These are phyloP conservation scores for Zeus faber DNA, from an alignment of 2,113 vertebrate genomes.

Conservation along the genomic window DNA sequence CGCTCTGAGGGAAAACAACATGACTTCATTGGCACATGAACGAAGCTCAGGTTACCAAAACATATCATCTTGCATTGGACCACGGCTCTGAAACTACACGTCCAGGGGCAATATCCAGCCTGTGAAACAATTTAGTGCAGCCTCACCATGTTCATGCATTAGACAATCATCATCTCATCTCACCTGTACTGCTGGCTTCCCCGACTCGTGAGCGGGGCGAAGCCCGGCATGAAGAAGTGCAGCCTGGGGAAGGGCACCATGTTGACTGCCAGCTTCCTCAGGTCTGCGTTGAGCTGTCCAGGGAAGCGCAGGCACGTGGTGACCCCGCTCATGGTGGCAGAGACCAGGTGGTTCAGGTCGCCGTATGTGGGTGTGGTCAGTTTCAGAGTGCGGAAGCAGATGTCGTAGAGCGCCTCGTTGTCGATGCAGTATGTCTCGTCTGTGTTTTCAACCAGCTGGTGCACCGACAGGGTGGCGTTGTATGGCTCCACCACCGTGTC, in stretches of 20 bases:
- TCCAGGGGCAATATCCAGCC: too few relatives aligned
- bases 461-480: slow-evolving; percentile 82
- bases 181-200: slow-evolving; percentile 78
- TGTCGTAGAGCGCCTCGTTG: slow-evolving; percentile 87
- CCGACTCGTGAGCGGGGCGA: slow-evolving; percentile 79
- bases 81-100: too few relatives aligned
- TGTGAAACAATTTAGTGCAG: background rate
- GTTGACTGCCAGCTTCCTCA: slow-evolving; percentile 83
- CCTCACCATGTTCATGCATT: background rate
- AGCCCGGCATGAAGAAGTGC: slow-evolving; percentile 86
- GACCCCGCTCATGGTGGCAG: slow-evolving; percentile 94
- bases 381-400: slow-evolving; percentile 88
- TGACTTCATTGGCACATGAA: background rate
- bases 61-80: background rate
- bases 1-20: slow-evolving; percentile 11
- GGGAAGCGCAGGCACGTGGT: slow-evolving; percentile 94
- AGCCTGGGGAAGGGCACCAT: slow-evolving; percentile 86
- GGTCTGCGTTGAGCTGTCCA: slow-evolving; percentile 86
- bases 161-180: background rate
- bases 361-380: slow-evolving; percentile 94
- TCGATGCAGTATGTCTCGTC: slow-evolving; percentile 91
- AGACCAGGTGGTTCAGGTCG: slow-evolving; percentile 94
- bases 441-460: slow-evolving; percentile 87
- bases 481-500: slow-evolving; percentile 88
- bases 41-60: background rate